Evolutionary conservation across 2,888 invertebrate genomes (phyloP), one percentile per base, ranked within the genome.

Genomic region (Sylvicola cinctus): DNA sequence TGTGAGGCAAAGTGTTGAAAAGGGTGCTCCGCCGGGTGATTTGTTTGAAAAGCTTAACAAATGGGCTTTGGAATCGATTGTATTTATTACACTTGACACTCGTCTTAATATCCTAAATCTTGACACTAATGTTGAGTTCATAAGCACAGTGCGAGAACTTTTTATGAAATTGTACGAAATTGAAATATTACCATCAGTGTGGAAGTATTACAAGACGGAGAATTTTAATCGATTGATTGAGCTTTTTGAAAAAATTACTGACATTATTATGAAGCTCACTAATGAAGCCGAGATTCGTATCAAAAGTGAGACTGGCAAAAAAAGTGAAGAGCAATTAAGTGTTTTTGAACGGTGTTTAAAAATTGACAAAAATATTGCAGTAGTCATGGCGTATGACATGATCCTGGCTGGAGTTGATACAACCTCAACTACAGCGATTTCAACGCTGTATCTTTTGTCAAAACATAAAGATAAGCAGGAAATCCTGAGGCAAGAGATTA

Each of bases 371-470:
- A 61, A 60, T 45, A 62, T 72, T 8, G 77, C 76, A 1, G 46
- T 66, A 16, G 63, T 70, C 42, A 74, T 76, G 68, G 70, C 70
- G 2, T 62, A 69, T 42, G 78, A 78, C 49, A 68, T 77, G 68
- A 45, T 78, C 16, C 54, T 68, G 31, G 76, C 74, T 30, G 77
- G 77, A 36, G 65, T 74, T 27, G 78, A 79, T 48, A 76, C 77
- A 35, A 76, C 81, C 54, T 59, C 58, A 31, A 31, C 8, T 28
- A n/a, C 28, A 6, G n/a, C n/a, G 10, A 7, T 62, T 10, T 55
- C 57, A 31, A 54, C 61, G 7, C 49, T 74, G 1, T 73, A 69
- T 45, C 58, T 65, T 33, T 47, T 79, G 16, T 66, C 75, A 1
- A 56, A 47, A 23, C 65, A 76, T 54, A 60, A 54, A 16, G 60